phyloP scores from a whole-genome alignment of 2,113 vertebrate species.

The Macroglossus sobrinus region DNA sequence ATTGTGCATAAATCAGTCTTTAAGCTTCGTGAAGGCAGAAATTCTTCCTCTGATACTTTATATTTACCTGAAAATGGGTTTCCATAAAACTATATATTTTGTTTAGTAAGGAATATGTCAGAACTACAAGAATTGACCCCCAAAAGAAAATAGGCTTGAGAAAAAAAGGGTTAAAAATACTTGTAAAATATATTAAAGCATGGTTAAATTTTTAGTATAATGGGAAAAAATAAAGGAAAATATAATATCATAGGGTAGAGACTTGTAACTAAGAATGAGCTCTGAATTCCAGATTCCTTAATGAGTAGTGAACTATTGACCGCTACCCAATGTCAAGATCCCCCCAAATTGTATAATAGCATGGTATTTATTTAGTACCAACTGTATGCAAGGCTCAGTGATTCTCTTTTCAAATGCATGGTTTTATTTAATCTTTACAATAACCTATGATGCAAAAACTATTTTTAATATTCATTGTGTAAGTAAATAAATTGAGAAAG shows the following conservation, averaged over 20 bases:
- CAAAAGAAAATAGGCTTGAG: neutral
- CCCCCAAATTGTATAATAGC: neutral
- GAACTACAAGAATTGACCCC: neutral
- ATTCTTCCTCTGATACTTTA: slow-evolving; percentile 36
- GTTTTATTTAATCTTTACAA: neutral
- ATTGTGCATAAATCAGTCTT: slow-evolving; percentile 60
- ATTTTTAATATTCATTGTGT: neutral
- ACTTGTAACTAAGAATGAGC: neutral
- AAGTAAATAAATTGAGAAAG: neutral
- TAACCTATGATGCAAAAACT: neutral
- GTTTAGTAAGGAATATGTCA: slow-evolving; percentile 2
- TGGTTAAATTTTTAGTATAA: neutral
- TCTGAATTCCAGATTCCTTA: neutral
- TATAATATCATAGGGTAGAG: neutral
- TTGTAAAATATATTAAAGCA: neutral
- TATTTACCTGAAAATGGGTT: slow-evolving; percentile 45
- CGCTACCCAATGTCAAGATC: neutral
- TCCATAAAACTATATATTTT: neutral
- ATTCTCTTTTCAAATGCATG: neutral
- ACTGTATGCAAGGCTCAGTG: neutral
- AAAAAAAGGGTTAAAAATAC: neutral
- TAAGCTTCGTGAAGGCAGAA: slow-evolving; percentile 13
- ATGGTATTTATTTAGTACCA: neutral
- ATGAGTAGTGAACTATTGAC: neutral
- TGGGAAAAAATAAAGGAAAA: slow-evolving; percentile 15